Percentiles rank a stretch among this genome's conserved stretches.
Conservation (phyloP, 2,888 invertebrate species). For the Dicyrtoma fusca region DNA sequence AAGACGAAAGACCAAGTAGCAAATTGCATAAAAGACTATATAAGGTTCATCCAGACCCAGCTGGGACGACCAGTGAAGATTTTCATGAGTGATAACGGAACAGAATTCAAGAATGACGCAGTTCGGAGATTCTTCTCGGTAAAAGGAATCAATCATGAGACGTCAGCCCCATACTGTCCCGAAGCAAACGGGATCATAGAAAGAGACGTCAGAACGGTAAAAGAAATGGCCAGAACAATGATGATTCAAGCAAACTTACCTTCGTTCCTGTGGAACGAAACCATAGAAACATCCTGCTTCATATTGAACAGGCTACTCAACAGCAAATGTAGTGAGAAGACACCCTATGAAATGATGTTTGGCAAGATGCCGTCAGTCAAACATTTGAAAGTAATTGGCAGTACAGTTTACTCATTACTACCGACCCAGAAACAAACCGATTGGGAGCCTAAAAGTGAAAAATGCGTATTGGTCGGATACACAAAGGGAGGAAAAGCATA, state of each 20-base stretch:
- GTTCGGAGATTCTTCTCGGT: conserved; percentile 45
- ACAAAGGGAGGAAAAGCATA: no score
- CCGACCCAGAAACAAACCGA: no score
- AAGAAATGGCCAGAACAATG: conserved; percentile 57
- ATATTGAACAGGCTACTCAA: conserved; percentile 57
- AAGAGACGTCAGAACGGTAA: conserved; percentile 58
- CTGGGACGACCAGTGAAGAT: conserved; percentile 28
- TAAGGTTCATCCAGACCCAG: conserved; percentile 1
- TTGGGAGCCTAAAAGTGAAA: conserved; percentile 32
- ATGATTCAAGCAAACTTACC: conserved; percentile 56
- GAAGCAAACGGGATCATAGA: conserved; percentile 57
- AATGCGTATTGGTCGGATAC: conserved; percentile 51
- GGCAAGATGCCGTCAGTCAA: conserved; percentile 52
- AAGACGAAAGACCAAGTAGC: neutral
- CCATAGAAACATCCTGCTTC: conserved; percentile 58
- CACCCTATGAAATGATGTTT: conserved; percentile 54
- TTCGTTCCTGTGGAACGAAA: conserved; percentile 58
- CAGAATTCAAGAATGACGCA: conserved; percentile 47
- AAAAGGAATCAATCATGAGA: conserved; percentile 54
- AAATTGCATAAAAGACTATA: conserved; percentile 3
- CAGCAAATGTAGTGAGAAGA: conserved; percentile 34
- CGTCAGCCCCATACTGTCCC: conserved; percentile 46
- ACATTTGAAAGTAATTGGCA: conserved; percentile 55
- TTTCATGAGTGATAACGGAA: conserved; percentile 54
- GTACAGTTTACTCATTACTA: conserved; percentile 41